These are phyloP conservation scores for Xenopus borealis DNA, from an alignment of 2,113 vertebrate genomes.

Conservation along the genomic window DNA sequence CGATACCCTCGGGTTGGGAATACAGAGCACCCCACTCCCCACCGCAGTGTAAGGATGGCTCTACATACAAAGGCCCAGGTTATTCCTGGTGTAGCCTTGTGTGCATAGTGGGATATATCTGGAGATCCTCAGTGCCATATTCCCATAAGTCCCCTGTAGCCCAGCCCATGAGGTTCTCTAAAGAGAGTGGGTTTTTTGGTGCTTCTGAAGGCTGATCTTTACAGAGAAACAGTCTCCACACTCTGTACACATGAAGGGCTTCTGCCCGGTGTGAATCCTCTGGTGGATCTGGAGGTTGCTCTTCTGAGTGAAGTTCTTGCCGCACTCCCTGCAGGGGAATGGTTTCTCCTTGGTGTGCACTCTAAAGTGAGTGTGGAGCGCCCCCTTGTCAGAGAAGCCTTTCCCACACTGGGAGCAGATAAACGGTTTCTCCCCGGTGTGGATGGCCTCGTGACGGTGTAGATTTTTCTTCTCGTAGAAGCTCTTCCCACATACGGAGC, in stretches of 20 bases:
- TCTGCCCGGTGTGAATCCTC: not conserved
- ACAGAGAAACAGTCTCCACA: not conserved
- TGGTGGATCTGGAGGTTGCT: conserved; percentile 55
- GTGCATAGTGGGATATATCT: too few relatives aligned
- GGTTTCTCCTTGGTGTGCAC: not conserved
- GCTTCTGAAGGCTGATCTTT: too few relatives aligned
- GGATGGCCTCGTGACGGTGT: not conserved
- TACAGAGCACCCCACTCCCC: too few relatives aligned
- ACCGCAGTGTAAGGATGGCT: too few relatives aligned
- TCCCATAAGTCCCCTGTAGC: too few relatives aligned
- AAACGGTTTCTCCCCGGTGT: conserved; percentile 25
- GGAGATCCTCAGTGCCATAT: too few relatives aligned
- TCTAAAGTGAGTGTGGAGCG: not conserved
- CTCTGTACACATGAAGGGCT: not conserved
- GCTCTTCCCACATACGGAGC: not conserved
- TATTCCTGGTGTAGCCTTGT: too few relatives aligned
- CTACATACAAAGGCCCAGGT: too few relatives aligned
- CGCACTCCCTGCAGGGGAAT: conserved; percentile 26
- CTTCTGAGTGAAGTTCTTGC: conserved; percentile 56
- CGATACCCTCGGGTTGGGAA: too few relatives aligned
- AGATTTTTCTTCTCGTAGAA: not conserved
- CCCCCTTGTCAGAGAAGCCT: not conserved
- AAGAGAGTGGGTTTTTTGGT: too few relatives aligned
- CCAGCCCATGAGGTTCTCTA: too few relatives aligned
- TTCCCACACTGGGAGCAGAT: not conserved